Base-by-base conservation (phyloP, 2,797 vertebrate genomes). In the Alcedo quadribrachys region DNA sequence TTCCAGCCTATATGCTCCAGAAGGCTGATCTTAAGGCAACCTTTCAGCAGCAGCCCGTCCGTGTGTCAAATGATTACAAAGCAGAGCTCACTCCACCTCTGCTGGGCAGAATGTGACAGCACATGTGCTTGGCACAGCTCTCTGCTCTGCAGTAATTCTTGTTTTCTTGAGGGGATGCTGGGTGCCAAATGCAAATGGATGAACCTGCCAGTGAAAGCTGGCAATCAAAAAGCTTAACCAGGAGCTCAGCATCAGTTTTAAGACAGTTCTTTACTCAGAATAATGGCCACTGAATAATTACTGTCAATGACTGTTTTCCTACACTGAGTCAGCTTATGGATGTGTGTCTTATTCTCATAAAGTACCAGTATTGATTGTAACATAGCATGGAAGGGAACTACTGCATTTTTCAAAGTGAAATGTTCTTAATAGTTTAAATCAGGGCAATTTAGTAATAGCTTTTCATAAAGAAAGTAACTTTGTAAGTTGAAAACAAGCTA, bases 21-120 rank as follows among this genome's bases (percentile, higher is more conserved):
- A 92, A 86, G 70, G 48, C 40, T 81, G 90, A 86, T 93, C 86
- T 93, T 94, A 91, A 86, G 74, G 61, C 85, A 95, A 42, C 43
- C 63, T 94, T 93, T 96, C 90, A 88, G 79, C 92, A 84, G 40
- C 74, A 91, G 63, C 76, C 70, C 15, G 15, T 95, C 70, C 48
- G 42, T 57, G n/a, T 66, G 87, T 74, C 60, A 81, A 89, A 78
- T 12, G 1, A 37, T 75, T 71, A 46, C 33, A 78, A 87, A 73
- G 33, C 71, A 81, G 66, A 83, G 30, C 77, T 81, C 46, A 16
- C 35, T 76, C 86, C 43, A 73, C 48, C 83, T 91, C 51, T 95
- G 77, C 63, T 91, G 93, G 74, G 76, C 82, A 69, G 91, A 84
- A 88, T 85, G 46, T 90, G 90, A 71, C 30, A 54, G 48, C 58